Evolutionary conservation across 2,888 invertebrate genomes (phyloP), one percentile per base, ranked within the genome.

Genomic region (Phengaris arion): DNA sequence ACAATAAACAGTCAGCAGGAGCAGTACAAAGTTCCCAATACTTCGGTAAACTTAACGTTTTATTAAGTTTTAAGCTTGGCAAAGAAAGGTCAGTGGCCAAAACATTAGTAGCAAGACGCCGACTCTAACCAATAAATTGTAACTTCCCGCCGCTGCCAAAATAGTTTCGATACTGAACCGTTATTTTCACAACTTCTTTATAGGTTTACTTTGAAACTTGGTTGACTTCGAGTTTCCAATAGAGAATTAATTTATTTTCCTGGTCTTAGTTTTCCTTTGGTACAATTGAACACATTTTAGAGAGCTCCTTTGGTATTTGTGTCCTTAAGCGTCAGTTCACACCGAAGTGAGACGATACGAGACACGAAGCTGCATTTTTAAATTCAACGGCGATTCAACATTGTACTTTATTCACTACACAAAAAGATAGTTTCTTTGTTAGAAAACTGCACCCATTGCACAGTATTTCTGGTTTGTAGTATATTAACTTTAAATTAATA

Each of bases 111-210:
- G 13, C 72, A 35, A 72, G 35, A 70, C 51, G 12, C 22, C 69
- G 51, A 51, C 15, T 51, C 10, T 9, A 22, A 35, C 54, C 72
- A 72, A 22, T 72, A 72, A 72, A 72, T 72, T 54, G 72, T 52
- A 22, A 52, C 35, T 35, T 35, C 35, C 35, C 35, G 35, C 35
- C 54, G 70, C 54, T 72, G 72, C 72, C 72, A 72, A 72, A 72
- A 72, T 72, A 72, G 54, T 72, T 72, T 6, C 72, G 35, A 51
- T 70, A 54, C 72, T 22, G 52, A 35, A 72, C 52, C 72, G 72
- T 54, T 72, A 72, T 72, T 72, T 72, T 22, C 72, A 22, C 13
- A 72, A 72, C 54, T 72, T 52, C 69, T 69, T 69, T 69, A 69
- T 48, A 15, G n/a, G 69, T 69, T 69, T 48, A 69, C 69, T 69